Evolutionary conservation across 1,140 invertebrate genomes (phyloP).

Genomic region (Calephelis virginiensis): DNA sequence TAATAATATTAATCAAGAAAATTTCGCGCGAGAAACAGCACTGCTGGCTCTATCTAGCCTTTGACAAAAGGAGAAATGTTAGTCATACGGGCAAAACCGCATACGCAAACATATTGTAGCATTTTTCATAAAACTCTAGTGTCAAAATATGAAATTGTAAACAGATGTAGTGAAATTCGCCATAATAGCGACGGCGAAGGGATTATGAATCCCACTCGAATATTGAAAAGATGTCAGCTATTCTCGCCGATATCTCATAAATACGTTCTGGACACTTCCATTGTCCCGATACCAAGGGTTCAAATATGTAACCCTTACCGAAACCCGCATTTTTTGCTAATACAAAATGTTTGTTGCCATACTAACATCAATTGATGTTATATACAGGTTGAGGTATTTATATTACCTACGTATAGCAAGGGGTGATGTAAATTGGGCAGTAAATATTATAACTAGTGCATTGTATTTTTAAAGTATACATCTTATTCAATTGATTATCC

Average conservation of each 20-base stretch:
- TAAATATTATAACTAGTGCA: too few species aligned
- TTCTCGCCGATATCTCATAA: constrained; percentile 17
- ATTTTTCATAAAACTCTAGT: too few species aligned
- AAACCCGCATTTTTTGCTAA: constrained; percentile 19
- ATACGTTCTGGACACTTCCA: constrained; percentile 14
- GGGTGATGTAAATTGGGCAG: too few species aligned
- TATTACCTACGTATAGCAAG: too few species aligned
- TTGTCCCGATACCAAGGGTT: constrained; percentile 14
- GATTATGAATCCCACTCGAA: constrained; percentile 5
- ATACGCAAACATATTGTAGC: too few species aligned
- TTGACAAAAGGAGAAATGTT: too few species aligned
- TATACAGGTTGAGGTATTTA: not conserved
- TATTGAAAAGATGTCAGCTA: constrained; percentile 20
- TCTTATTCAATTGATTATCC: too few species aligned
- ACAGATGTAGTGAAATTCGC: constrained; percentile 1
- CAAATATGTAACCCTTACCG: constrained; percentile 21
- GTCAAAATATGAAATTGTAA: not conserved
- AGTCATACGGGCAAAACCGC: too few species aligned
- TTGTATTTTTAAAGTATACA: too few species aligned
- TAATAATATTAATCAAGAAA: too few species aligned
- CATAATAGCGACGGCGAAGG: not conserved
- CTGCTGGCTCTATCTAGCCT: too few species aligned
- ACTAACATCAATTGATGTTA: constrained; percentile 11
- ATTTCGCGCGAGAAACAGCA: too few species aligned
- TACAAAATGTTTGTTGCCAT: constrained; percentile 16